Base-by-base conservation (phyloP, 2,888 invertebrate species). In the Drosophila lutescens region DNA sequence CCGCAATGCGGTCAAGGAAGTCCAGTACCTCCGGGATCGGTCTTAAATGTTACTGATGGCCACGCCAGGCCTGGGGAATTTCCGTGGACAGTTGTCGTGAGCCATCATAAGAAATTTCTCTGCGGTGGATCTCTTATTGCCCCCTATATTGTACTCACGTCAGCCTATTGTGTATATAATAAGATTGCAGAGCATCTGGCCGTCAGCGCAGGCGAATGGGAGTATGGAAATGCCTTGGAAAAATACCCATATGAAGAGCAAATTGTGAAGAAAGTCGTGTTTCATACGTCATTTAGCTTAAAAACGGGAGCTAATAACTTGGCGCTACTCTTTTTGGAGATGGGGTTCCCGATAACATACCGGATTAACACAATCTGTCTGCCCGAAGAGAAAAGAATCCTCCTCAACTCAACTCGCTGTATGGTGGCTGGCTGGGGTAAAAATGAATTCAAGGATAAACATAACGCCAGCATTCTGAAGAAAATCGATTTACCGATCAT, bases 111-210 rank as follows among this genome's bases (percentile, higher is more conserved):
- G 0, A 10, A 1, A 13, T 13, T 51, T 9, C 5, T 51, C 5
- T 9, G 51, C 5, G 51, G n/a, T 6, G 36, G 51, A 9, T 51
- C 51, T 13, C 20, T 51, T 23, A 36, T 51, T 36, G n/a, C 36
- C 2, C 23, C 51, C 10, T 6, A 36, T 23, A 6, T 51, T 0
- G 36, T 51, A 4, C 36, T 51, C 6, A 51, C 51, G 13, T 8
- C 23, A 3, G 51, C 51, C 5, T 20, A 36, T 30, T 30, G 15
- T 4, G 1, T 47, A 15, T 17, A 10, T 10, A 36, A 50, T 20
- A 50, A 20, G 5, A 9, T 4, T 4, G 20, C 20, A 5, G n/a
- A 20, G 9, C 36, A 50, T n/a, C 13, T 50, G 2, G 2, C 2
- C 2, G 50, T 50, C 17, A 36, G n/a, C 23, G 50, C 50, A 2